These are phyloP conservation scores for Drosophila fuyamai DNA, from an alignment of 1,140 invertebrate species.

Conservation along the genomic window DNA sequence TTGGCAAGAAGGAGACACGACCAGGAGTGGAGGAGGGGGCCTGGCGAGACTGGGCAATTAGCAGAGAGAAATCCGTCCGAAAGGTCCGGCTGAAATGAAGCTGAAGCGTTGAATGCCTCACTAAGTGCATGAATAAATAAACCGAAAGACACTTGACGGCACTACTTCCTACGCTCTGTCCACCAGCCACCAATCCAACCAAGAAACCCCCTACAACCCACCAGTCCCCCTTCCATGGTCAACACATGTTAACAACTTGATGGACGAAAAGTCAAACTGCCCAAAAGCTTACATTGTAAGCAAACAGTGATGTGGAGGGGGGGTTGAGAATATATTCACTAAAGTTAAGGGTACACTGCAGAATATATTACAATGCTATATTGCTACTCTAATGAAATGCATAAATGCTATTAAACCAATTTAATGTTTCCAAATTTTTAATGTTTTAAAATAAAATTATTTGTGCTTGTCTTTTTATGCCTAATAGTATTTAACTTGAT, in stretches of 20 bases:
- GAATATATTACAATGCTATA: too few relatives aligned
- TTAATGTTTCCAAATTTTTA: too few relatives aligned
- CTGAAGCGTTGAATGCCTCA: conserved; percentile 75
- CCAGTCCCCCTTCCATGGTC: conserved; percentile 34
- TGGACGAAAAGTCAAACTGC: conserved; percentile 79
- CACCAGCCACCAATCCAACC: neutral
- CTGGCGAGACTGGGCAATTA: conserved; percentile 62
- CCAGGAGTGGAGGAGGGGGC: conserved; percentile 16
- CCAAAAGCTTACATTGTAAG: conserved; percentile 78
- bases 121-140: conserved; percentile 83
- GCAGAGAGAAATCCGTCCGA: conserved; percentile 55
- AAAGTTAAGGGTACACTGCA: conserved; percentile 7
- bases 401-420: too few relatives aligned
- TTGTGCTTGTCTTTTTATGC: too few relatives aligned
- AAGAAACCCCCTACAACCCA: neutral
- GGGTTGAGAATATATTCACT: conserved; percentile 4
- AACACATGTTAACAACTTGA: conserved; percentile 83
- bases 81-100: conserved; percentile 49
- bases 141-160: conserved; percentile 69
- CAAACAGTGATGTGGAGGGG: conserved; percentile 43
- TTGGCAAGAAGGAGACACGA: conserved; percentile 47
- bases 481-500: too few relatives aligned
- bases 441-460: too few relatives aligned
- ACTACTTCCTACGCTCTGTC: conserved; percentile 26
- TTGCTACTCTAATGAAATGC: too few relatives aligned